Conservation (phyloP, 2,797 vertebrate genomes). For the Apogon hyalosoma region DNA sequence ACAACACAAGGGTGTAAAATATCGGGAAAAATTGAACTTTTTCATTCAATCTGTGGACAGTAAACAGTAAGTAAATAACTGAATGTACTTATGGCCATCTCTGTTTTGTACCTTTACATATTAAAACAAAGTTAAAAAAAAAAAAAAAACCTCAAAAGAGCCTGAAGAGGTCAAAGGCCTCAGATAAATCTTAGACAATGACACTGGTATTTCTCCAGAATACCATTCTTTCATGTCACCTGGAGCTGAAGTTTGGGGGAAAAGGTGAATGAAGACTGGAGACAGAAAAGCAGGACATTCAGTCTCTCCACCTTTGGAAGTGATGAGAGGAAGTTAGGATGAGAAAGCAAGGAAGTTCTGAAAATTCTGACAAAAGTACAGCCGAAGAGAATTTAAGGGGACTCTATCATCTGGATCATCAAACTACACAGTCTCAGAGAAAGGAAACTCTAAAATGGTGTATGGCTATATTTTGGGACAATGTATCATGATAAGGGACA, state of each 20-base stretch:
- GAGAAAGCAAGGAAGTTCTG: conserved; percentile 15
- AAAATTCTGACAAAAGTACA: conserved; percentile 34
- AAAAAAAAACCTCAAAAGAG: conserved; percentile 30
- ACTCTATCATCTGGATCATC: conserved; percentile 43
- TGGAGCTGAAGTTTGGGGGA: conserved; percentile 15
- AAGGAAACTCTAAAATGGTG: conserved; percentile 31
- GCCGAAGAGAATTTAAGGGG: conserved; percentile 40
- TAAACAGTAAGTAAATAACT: no score
- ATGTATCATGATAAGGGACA: not conserved
- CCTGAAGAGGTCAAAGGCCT: conserved; percentile 40
- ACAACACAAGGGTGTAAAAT: no score
- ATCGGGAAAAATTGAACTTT: no score
- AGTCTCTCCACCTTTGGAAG: conserved; percentile 12
- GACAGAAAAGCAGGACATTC: conserved; percentile 32
- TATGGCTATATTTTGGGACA: conserved; percentile 27
- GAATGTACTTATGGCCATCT: no score
- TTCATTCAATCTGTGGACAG: no score
- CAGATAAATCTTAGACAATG: conserved; percentile 38
- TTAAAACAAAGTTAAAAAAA: no score
- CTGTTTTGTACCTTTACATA: no score
- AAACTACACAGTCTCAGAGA: conserved; percentile 29
- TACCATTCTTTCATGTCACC: conserved; percentile 66
- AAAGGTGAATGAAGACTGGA: conserved; percentile 17
- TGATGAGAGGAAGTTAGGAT: conserved; percentile 23
- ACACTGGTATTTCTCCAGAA: conserved; percentile 61